Evolutionary conservation across 1,140 invertebrate species (phyloP), one percentile per base, ranked within the genome.

Genomic region (Wiebesia pumilae): DNA sequence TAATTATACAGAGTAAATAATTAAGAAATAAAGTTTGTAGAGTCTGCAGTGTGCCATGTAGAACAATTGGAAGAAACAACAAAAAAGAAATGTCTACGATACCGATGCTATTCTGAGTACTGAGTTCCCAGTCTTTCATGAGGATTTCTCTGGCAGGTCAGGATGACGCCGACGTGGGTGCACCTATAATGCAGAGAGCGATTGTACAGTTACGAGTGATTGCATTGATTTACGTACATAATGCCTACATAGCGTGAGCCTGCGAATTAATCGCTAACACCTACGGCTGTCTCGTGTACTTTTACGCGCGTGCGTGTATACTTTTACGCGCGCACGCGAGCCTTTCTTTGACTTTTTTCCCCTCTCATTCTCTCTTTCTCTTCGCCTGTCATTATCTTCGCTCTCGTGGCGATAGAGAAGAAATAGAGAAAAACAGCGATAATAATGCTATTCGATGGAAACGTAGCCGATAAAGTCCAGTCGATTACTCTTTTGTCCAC

Each of bases 121-220:
- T 94, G 93, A 94, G 93, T 93, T 94, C 93, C 93, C 93, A 94
- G 93, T 94, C 93, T 94, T 94, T 94, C 93, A 94, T 94, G 92
- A 94, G 93, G 93, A 94, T 94, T 93, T 93, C 92, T 92, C 93
- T 93, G 92, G 93, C 93, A 93, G 93, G 91, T 94, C 93, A 93
- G 93, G 93, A 93, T 93, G 93, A 94, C 93, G 90, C 91, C 93
- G 91, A 94, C 90, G 93, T 93, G 93, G 93, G 88, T 93, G 91
- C 91, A 94, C 93, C 93, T 94, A 94, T 91, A 94, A 94, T 92
- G 89, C 91, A 94, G 90, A 93, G 90, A 93, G 90, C 87, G 89
- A 92, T 93, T 88, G 88, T 92, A 93, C 88, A 93, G 86, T 87
- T 87, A 87, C 86, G 86, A 81, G 82, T 84, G 58, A 81, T 89